A percentile compares a stretch with the other conserved stretches of the same genome.
These are phyloP conservation scores for Muscicapa comitata DNA, from an alignment of 2,797 vertebrate species.

Conservation along the genomic window DNA sequence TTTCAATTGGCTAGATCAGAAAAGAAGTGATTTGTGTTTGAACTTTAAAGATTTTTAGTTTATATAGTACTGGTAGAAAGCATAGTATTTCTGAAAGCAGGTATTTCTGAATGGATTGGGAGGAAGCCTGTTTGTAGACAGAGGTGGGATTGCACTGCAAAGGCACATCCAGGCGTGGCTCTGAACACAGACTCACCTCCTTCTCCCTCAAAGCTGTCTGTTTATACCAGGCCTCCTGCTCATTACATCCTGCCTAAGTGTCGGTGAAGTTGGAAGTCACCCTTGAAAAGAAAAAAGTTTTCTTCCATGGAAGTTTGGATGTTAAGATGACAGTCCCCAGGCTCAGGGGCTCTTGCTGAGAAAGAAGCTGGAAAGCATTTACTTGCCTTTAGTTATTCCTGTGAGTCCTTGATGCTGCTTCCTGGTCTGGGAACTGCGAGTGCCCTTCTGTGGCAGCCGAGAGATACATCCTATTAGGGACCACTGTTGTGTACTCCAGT, in stretches of 20 bases:
- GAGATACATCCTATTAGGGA: rapidly evolving
- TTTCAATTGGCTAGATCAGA: slow-evolving; percentile 2
- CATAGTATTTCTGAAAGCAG: background rate
- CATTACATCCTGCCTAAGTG: background rate
- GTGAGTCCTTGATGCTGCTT: rapidly evolving
- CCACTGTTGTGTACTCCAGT: background rate
- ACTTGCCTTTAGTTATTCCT: background rate
- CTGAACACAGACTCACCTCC: rapidly evolving
- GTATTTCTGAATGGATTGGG: background rate
- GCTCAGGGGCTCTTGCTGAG: background rate
- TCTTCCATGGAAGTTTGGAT: background rate
- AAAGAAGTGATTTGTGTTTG: background rate
- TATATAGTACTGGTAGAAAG: background rate
- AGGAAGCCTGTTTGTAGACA: background rate
- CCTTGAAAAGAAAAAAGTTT: background rate
- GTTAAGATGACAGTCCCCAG: background rate
- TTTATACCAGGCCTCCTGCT: background rate
- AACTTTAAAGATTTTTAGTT: background rate
- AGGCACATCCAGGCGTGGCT: background rate
- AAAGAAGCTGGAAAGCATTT: background rate
- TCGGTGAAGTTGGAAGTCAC: background rate
- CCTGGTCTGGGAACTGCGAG: rapidly evolving
- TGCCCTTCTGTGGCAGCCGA: background rate
- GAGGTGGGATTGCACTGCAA: background rate
- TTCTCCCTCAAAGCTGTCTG: background rate